Conservation (phyloP, 2,113 vertebrate species). For the Dipodomys spectabilis region DNA sequence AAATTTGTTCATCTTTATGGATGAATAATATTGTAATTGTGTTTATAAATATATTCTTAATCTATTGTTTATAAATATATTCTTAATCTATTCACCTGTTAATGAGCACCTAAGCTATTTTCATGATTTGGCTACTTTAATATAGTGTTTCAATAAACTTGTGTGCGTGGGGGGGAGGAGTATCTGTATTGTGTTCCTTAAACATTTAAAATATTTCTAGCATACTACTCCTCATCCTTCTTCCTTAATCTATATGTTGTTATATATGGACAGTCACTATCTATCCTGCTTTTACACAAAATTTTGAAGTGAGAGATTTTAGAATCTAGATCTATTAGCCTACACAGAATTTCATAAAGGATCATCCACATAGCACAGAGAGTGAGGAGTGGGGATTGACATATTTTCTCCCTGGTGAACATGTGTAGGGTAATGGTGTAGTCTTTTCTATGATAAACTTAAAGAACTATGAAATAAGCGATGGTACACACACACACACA, state of each 20-base stretch:
- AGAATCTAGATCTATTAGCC: background rate
- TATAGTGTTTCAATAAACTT: no score
- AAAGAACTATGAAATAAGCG: constrained; percentile 2
- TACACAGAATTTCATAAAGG: background rate
- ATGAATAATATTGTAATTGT: no score
- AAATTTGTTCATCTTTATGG: no score
- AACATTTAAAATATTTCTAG: background rate
- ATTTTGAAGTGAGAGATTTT: background rate
- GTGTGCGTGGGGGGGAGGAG: no score
- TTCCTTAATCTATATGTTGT: background rate
- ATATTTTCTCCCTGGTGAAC: constrained; percentile 7
- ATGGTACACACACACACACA: no score
- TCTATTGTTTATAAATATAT: no score
- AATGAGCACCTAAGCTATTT: no score
- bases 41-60: no score
- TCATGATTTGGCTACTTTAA: no score
- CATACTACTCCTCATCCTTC: background rate
- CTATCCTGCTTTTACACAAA: background rate
- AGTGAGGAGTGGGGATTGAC: background rate
- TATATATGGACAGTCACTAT: background rate
- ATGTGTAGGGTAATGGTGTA: background rate
- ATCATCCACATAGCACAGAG: background rate
- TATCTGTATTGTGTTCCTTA: no score
- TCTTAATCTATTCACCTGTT: no score
- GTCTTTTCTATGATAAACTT: constrained; percentile 10